Percentiles rank a stretch among this genome's conserved stretches.
Evolutionary conservation across 2,113 vertebrate species (phyloP).

Genomic region (Cathartes aura): DNA sequence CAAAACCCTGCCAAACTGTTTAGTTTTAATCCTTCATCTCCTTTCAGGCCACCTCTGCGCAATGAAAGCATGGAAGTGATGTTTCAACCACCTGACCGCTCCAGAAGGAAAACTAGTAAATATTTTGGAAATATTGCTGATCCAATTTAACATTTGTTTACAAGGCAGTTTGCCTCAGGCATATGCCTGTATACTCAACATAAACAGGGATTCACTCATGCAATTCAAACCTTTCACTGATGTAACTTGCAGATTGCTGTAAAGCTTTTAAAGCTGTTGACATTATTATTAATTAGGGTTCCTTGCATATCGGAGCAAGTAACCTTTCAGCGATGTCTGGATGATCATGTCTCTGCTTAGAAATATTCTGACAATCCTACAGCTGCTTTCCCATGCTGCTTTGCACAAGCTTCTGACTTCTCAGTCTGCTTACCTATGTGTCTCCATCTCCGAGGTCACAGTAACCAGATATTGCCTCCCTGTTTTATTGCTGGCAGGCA

Average conservation of each 20-base stretch:
- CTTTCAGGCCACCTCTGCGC: not conserved
- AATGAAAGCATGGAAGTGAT: not conserved
- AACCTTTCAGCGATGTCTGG: conserved; percentile 15
- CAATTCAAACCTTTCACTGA: conserved; percentile 16
- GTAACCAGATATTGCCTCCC: conserved; percentile 9
- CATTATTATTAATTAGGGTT: conserved; percentile 20
- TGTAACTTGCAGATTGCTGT: not conserved
- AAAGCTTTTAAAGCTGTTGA: conserved; percentile 23
- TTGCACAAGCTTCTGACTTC: not conserved
- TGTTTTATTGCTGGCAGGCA: conserved; percentile 28
- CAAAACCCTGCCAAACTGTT: not conserved
- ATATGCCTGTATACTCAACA: not conserved
- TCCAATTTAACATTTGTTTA: not conserved
- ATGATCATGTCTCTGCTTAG: not conserved
- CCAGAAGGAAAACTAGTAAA: not conserved
- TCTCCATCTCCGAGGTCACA: conserved; percentile 13
- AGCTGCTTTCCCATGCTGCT: conserved; percentile 3
- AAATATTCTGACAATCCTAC: conserved; percentile 9
- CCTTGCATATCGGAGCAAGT: not conserved
- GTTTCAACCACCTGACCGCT: not conserved
- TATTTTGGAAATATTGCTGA: not conserved
- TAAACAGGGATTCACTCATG: not conserved
- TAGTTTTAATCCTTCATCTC: not conserved
- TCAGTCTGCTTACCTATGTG: not conserved
- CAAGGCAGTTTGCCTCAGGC: not conserved